Base-by-base conservation (phyloP, 2,113 vertebrate genomes). In the Platanista minor region DNA sequence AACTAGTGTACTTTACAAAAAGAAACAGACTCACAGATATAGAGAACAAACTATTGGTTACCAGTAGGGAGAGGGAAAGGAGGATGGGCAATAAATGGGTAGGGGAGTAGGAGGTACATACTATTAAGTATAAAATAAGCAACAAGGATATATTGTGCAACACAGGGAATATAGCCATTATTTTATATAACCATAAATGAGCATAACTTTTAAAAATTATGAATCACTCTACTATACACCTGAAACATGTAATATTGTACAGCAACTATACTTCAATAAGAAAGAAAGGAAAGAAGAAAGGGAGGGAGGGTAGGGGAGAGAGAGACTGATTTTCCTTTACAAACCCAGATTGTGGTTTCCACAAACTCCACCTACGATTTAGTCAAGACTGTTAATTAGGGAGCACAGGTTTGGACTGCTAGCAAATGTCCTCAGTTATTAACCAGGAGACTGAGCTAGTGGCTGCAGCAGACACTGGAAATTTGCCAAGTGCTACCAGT, bases 401-500 rank as follows among this genome's bases (percentile, higher is more conserved):
- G 59, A 49, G 80, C 49, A 75, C 54, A 72, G 83, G 10, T 39
- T 8, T 57, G 31, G 14, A 36, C 43, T 18, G 75, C 67, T 57
- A n/a, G 54, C 74, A 36, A 5, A 2, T 54, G 41, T 33, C 29
- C 31, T 41, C 3, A 12, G 52, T 69, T 29, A 39, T n/a, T 41
- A 69, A 52, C 25, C 8, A 31, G 52, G 46, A 69, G 61, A 52
- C 87, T n/a, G 69, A 62, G 71, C 82, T 39, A 1, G 6, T 15
- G 74, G 33, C 39, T 1, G 10, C 23, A 57, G 13, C 43, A 43
- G 11, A 69, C 46, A 9, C 81, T 54, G 80, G 72, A 69, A 49
- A n/a, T 11, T 12, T 39, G 27, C 9, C 36, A 18, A 4, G 43
- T 6, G 8, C 62, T 41, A 27, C 13, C 36, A 0, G 0, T 21